phyloP scores from a whole-genome alignment of 23 tunicate species.

The Trididemnum miniatum region DNA sequence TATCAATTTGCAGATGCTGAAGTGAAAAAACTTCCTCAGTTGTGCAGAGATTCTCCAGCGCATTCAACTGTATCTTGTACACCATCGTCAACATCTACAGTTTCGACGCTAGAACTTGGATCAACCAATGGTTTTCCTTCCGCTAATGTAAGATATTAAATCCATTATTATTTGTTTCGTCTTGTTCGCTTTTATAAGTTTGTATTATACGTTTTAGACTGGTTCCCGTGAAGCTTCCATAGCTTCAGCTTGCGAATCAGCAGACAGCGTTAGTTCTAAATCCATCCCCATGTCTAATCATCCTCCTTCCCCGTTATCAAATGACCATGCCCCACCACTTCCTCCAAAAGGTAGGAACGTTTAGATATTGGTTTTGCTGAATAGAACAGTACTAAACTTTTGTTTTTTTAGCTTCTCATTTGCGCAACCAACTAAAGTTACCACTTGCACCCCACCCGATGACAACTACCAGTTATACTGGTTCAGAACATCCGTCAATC shows the following conservation, averaged over 20 bases:
- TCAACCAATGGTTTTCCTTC: background rate
- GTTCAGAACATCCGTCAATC: too few relatives aligned
- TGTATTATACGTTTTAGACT: too few relatives aligned
- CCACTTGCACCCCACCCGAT: too few relatives aligned
- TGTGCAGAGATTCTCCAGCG: slow-evolving; percentile 68
- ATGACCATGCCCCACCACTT: slow-evolving; percentile 72
- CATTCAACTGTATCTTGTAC: slow-evolving; percentile 78
- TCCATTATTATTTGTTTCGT: slow-evolving; percentile 1
- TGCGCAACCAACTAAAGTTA: background rate
- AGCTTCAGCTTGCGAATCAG: too few relatives aligned
- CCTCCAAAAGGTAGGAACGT: slow-evolving; percentile 70
- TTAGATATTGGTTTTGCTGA: too few relatives aligned
- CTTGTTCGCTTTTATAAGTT: too few relatives aligned
- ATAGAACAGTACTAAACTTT: background rate
- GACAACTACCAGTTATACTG: too few relatives aligned
- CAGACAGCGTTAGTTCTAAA: background rate
- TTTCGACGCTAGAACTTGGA: slow-evolving; percentile 19
- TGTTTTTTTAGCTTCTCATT: background rate
- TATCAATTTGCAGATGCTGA: slow-evolving; percentile 41
- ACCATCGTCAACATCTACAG: slow-evolving; percentile 63
- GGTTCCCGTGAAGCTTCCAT: too few relatives aligned
- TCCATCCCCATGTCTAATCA: background rate
- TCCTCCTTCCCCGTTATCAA: background rate
- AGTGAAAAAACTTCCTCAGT: slow-evolving; percentile 76
- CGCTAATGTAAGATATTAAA: background rate